phyloP scores from a whole-genome alignment of 64 coral and sea anemone genomes.

The Pocillopora damicornis region DNA sequence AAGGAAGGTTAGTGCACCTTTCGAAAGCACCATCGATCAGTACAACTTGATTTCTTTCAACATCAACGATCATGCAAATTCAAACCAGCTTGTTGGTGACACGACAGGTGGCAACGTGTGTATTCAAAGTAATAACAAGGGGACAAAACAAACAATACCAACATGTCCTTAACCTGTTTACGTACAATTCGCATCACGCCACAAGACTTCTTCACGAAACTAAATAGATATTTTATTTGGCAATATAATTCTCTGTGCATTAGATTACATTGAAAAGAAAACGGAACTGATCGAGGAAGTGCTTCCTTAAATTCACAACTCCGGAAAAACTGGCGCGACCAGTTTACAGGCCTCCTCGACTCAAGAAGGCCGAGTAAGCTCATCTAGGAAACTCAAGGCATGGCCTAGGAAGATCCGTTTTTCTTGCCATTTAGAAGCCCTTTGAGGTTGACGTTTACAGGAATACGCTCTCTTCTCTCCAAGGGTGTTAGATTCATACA shows the following conservation, averaged over 20 bases:
- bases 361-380: not conserved
- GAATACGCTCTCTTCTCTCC: conserved; percentile 34
- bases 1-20: too few relatives aligned
- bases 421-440: conserved; percentile 36
- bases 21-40: too few relatives aligned
- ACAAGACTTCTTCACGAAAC: conserved; percentile 21
- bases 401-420: conserved; percentile 18
- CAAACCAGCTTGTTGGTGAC: too few relatives aligned
- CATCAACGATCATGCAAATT: too few relatives aligned
- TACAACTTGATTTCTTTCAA: too few relatives aligned
- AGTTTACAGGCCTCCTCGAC: conserved; percentile 2
- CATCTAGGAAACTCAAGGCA: not conserved
- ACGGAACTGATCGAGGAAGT: not conserved
- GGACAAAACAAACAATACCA: not conserved
- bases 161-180: not conserved
- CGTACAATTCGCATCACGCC: not conserved
- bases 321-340: not conserved
- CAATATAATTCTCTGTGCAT: conserved; percentile 52
- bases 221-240: conserved; percentile 50
- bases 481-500: conserved; percentile 46
- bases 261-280: conserved; percentile 49
- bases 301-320: not conserved
- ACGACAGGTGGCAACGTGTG: too few relatives aligned
- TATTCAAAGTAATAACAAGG: too few relatives aligned
- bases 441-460: conserved; percentile 53